Conservation (phyloP, 2,888 invertebrate genomes). For the Euzophera pinguis region DNA sequence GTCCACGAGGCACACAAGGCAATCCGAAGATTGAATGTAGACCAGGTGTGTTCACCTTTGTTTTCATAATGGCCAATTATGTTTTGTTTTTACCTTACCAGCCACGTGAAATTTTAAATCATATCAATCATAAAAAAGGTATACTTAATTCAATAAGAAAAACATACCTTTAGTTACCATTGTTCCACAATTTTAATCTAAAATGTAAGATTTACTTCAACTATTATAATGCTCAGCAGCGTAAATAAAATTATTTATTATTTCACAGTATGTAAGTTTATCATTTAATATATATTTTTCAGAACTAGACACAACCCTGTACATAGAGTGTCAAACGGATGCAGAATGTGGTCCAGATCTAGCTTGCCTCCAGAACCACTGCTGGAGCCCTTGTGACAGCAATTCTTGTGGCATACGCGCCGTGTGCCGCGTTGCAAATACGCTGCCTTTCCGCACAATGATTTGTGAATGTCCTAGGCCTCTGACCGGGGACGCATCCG, state of each 20-base stretch:
- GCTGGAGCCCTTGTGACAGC: slow-evolving; percentile 89
- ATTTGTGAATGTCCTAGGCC: slow-evolving; percentile 92
- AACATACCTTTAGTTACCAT: too few relatives aligned
- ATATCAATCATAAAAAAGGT: too few relatives aligned
- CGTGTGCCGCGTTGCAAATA: slow-evolving; percentile 91
- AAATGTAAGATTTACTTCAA: too few relatives aligned
- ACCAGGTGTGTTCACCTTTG: slow-evolving; percentile 54
- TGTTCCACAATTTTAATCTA: too few relatives aligned
- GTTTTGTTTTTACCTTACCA: too few relatives aligned
- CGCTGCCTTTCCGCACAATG: slow-evolving; percentile 92
- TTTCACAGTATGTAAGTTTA: too few relatives aligned
- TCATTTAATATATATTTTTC: neutral
- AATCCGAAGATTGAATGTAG: slow-evolving; percentile 86
- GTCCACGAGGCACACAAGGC: slow-evolving; percentile 90
- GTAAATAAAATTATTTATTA: too few relatives aligned
- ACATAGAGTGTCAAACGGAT: slow-evolving; percentile 89
- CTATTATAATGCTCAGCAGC: too few relatives aligned
- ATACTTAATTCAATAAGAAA: too few relatives aligned
- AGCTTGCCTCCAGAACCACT: slow-evolving; percentile 89
- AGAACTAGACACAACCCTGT: slow-evolving; percentile 54
- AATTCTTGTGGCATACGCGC: slow-evolving; percentile 91
- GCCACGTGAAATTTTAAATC: too few relatives aligned
- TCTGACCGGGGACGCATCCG: slow-evolving; percentile 91
- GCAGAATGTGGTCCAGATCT: slow-evolving; percentile 91
- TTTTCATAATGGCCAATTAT: too few relatives aligned